These are phyloP conservation scores for Syngnathus floridae DNA, from an alignment of 2,113 vertebrate species.

Conservation along the genomic window DNA sequence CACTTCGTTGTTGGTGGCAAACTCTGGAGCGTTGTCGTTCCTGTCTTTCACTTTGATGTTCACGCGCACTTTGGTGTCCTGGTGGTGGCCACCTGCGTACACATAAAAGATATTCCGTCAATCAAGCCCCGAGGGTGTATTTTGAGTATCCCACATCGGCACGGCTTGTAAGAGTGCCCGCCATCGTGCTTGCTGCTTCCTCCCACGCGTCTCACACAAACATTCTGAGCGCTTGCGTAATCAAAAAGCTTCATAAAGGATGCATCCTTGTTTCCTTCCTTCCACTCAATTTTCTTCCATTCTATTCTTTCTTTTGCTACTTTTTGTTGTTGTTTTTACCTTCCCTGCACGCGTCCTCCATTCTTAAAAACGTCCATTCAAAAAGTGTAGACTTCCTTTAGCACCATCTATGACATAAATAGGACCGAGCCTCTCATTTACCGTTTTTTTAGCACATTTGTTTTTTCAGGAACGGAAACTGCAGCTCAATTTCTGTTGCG, in stretches of 20 bases:
- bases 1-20: conserved; percentile 83
- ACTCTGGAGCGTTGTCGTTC: conserved; percentile 91
- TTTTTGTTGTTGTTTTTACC: background rate
- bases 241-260: background rate
- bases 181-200: background rate
- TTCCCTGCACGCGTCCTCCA: background rate
- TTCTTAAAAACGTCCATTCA: background rate
- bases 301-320: background rate
- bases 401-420: background rate
- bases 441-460: background rate
- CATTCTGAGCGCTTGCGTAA: background rate
- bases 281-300: background rate
- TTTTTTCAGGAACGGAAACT: conserved; percentile 5
- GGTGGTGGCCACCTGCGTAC: conserved; percentile 81
- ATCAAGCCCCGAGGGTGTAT: background rate
- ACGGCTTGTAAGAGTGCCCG: background rate
- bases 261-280: background rate
- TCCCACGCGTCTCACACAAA: background rate
- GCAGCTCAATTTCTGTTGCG: conserved; percentile 25
- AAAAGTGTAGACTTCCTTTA: background rate
- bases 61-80: conserved; percentile 89
- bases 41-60: conserved; percentile 86
- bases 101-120: conserved; percentile 4
- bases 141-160: background rate
- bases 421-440: background rate